Percentiles rank a stretch among this genome's conserved stretches.
Conservation (phyloP, 2,888 invertebrate species). For the Nomada ruficornis region DNA sequence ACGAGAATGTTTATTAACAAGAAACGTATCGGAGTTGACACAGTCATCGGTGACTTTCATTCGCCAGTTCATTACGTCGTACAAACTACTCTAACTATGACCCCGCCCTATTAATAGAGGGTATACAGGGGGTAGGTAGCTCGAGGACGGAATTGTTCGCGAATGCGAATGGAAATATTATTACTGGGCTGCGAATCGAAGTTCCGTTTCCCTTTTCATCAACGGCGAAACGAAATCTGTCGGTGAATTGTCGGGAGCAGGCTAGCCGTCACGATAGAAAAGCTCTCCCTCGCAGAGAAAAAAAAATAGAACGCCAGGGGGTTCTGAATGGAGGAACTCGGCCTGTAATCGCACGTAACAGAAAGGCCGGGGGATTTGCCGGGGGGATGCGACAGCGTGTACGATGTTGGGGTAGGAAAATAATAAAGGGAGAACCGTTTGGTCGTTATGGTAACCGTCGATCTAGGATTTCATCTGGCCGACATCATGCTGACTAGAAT, state of each 20-base stretch:
- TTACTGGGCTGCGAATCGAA: slow-evolving; percentile 20
- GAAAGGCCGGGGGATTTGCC: slow-evolving; percentile 7
- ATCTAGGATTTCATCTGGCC: slow-evolving; percentile 64
- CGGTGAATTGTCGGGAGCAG: slow-evolving; percentile 18
- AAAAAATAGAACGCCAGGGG: slow-evolving; percentile 21
- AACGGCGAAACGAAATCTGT: slow-evolving; percentile 26
- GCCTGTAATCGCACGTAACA: slow-evolving; percentile 35
- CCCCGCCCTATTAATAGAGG: neutral
- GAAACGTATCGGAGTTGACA: too few species aligned
- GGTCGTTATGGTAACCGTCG: slow-evolving; percentile 67
- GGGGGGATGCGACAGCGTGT: slow-evolving; percentile 3
- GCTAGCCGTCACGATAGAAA: slow-evolving; percentile 29
- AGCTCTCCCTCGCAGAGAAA: neutral
- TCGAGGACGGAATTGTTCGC: neutral
- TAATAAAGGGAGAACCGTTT: slow-evolving; percentile 60
- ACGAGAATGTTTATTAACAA: too few species aligned
- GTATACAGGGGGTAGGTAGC: neutral
- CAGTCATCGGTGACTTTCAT: neutral
- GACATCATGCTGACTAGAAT: slow-evolving; percentile 52
- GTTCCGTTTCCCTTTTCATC: neutral
- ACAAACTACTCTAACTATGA: neutral
- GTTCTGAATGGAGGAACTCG: slow-evolving; percentile 29
- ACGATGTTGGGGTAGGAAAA: slow-evolving; percentile 46
- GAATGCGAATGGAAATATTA: slow-evolving; percentile 18
- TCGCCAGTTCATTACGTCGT: neutral